Percentiles rank a stretch among this genome's conserved stretches.
These are phyloP conservation scores for Rafetus swinhoei DNA, from an alignment of 2,113 vertebrate species.

Conservation along the genomic window DNA sequence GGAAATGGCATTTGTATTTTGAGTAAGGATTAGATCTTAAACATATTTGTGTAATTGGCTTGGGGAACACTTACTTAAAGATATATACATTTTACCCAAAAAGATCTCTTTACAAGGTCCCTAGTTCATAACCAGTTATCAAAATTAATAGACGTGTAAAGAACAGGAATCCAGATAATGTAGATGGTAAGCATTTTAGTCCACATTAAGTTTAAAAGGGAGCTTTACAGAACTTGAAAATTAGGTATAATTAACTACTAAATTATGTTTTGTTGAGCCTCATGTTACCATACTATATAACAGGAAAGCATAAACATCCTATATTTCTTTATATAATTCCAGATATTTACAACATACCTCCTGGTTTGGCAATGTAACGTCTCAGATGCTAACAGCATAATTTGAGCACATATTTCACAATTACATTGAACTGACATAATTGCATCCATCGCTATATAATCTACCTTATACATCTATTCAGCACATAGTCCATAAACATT, in stretches of 20 bases:
- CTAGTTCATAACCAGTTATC: neutral
- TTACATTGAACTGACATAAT: slow-evolving; percentile 48
- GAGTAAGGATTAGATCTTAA: neutral
- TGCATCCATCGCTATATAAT: slow-evolving; percentile 47
- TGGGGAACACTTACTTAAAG: slow-evolving; percentile 5
- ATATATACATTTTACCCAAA: neutral
- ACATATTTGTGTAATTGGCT: neutral
- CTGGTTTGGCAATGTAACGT: slow-evolving; percentile 27
- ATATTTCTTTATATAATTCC: slow-evolving; percentile 28
- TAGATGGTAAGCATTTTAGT: neutral
- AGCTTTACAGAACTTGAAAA: slow-evolving; percentile 20
- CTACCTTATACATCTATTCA: slow-evolving; percentile 40
- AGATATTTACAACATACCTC: slow-evolving; percentile 73
- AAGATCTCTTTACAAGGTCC: neutral
- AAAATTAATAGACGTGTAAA: slow-evolving; percentile 10
- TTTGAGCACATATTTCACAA: slow-evolving; percentile 60
- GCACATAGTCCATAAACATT: slow-evolving; percentile 53
- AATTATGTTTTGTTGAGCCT: neutral
- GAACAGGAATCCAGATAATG: slow-evolving; percentile 25
- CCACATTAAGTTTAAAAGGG: slow-evolving; percentile 8
- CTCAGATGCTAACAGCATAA: slow-evolving; percentile 55
- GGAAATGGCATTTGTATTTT: neutral
- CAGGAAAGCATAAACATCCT: slow-evolving; percentile 27
- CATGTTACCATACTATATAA: neutral
- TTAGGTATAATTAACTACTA: neutral